A percentile compares a stretch with the other conserved stretches of the same genome.
phyloP scores from a whole-genome alignment of 2,888 invertebrate species.

The Drosophila aldrichi region DNA sequence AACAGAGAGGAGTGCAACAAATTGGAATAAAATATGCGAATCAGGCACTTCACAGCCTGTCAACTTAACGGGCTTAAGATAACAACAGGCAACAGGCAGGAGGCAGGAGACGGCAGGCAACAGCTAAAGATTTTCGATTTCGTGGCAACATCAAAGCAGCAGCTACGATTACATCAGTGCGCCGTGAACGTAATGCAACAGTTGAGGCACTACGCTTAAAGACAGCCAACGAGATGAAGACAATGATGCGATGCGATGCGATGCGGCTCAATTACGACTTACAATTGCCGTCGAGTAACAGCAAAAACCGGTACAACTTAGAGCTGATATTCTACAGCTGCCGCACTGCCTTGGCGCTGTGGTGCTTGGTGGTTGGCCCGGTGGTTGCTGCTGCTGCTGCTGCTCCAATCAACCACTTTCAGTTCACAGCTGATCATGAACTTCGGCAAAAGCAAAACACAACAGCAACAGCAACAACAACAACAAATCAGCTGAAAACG shows the following conservation, averaged over 20 bases:
- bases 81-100: constrained; percentile 55
- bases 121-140: constrained; percentile 45
- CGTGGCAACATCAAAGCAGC: constrained; percentile 60
- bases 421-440: constrained; percentile 81
- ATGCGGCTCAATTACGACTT: constrained; percentile 69
- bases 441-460: constrained; percentile 56
- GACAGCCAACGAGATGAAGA: constrained; percentile 49
- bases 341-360: background rate
- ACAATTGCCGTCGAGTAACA: constrained; percentile 74
- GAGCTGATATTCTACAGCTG: constrained; percentile 33
- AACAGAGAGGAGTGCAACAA: background rate
- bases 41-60: constrained; percentile 53
- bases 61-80: constrained; percentile 57
- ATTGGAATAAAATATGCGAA: constrained; percentile 35
- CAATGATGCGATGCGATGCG: constrained; percentile 52
- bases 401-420: constrained; percentile 78
- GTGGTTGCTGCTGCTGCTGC: constrained; percentile 5
- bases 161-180: constrained; percentile 69
- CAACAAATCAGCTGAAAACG: constrained; percentile 72
- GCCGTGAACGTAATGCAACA: constrained; percentile 49
- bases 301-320: constrained; percentile 74
- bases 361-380: constrained; percentile 4
- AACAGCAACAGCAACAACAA: background rate
- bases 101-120: background rate
- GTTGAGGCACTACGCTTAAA: constrained; percentile 26